Conservation (phyloP, 2,888 invertebrate genomes). For the Pseudanteris insignis region DNA sequence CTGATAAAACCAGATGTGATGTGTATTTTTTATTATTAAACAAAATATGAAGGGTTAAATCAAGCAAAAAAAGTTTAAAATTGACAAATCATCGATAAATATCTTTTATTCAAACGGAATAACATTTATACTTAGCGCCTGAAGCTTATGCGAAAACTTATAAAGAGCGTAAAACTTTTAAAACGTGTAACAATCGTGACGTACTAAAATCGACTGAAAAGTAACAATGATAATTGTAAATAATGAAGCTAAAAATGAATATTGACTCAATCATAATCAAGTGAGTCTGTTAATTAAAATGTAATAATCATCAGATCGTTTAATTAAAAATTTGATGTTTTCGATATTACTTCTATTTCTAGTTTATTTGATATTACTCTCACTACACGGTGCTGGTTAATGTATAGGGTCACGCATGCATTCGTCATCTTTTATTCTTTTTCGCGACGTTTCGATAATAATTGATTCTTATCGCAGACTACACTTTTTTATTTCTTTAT, state of each 20-base stretch:
- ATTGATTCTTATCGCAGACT: slow-evolving; percentile 54
- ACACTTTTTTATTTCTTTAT: slow-evolving; percentile 38
- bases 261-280: too few species aligned
- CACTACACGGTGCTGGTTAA: slow-evolving; percentile 62
- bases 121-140: slow-evolving; percentile 65
- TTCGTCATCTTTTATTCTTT: slow-evolving; percentile 49
- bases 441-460: slow-evolving; percentile 51
- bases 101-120: slow-evolving; percentile 67
- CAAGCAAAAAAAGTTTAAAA: too few species aligned
- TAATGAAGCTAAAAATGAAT: slow-evolving; percentile 38
- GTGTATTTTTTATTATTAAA: too few species aligned
- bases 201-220: slow-evolving; percentile 48
- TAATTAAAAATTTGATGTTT: slow-evolving; percentile 48
- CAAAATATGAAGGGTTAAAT: too few species aligned
- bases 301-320: too few species aligned
- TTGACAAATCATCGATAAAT: slow-evolving; percentile 62
- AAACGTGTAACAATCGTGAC: slow-evolving; percentile 53
- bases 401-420: slow-evolving; percentile 51
- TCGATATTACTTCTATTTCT: slow-evolving; percentile 45
- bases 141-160: slow-evolving; percentile 65
- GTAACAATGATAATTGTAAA: slow-evolving; percentile 49
- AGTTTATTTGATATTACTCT: slow-evolving; percentile 56
- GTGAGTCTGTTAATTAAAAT: too few species aligned
- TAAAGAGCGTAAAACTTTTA: slow-evolving; percentile 63
- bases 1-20: too few species aligned